Evolutionary conservation across 2,797 vertebrate species (phyloP).

Genomic region (Loris lydekkerianus): DNA sequence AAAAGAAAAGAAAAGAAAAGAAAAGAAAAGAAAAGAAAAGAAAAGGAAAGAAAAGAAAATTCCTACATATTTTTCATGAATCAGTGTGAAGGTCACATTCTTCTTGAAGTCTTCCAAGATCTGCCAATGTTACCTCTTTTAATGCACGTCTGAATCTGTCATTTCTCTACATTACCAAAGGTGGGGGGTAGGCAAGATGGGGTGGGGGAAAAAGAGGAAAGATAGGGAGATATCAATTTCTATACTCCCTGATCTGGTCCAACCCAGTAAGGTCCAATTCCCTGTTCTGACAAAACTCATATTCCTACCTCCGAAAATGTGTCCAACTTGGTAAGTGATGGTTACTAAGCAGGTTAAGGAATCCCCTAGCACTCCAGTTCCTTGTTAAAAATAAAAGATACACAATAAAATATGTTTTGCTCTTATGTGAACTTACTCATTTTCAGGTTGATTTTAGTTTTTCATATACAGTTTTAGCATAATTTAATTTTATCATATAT

Average conservation of each 20-base stretch:
- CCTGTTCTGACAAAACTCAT: background rate
- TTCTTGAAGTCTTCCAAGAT: constrained; percentile 42
- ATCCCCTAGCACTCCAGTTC: background rate
- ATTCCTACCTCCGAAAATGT: constrained; percentile 4
- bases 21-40: background rate
- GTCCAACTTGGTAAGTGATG: background rate
- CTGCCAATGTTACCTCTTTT: constrained; percentile 35
- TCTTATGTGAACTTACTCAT: constrained; percentile 43
- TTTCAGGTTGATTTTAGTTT: constrained; percentile 37
- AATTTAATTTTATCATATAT: constrained; percentile 44
- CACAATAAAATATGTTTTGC: constrained; percentile 39
- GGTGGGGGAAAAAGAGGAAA: background rate
- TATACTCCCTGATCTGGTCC: background rate
- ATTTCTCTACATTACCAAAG: background rate
- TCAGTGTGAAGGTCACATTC: constrained; percentile 47
- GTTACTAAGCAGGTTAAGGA: background rate
- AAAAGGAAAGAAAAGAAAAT: background rate
- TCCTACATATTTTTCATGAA: constrained; percentile 25
- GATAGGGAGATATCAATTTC: background rate
- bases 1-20: background rate
- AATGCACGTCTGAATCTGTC: background rate
- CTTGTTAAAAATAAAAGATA: background rate
- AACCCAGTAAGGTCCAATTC: background rate
- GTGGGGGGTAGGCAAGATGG: background rate
- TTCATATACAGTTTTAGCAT: background rate